A percentile compares a stretch with the other conserved stretches of the same genome.
Evolutionary conservation across 2,888 invertebrate species (phyloP).

Genomic region (Automeris io): DNA sequence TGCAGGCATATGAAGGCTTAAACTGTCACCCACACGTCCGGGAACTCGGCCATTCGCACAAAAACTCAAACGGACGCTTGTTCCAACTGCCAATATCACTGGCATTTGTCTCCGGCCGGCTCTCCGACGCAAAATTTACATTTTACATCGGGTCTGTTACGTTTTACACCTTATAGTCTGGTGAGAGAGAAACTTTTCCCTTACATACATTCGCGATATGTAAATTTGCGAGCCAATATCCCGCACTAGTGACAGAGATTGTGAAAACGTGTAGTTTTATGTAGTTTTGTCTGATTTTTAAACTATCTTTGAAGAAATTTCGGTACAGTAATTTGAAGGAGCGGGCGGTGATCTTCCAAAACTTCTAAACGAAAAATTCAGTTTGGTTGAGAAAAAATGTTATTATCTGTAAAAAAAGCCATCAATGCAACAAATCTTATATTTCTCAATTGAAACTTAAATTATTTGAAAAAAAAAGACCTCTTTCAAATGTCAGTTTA

Average conservation of each 20-base stretch:
- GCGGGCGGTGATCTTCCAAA: too few relatives aligned
- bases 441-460: too few relatives aligned
- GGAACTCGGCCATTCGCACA: background rate
- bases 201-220: background rate
- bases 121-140: background rate
- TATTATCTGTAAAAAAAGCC: too few relatives aligned
- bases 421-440: too few relatives aligned
- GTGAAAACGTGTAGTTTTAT: conserved; percentile 2
- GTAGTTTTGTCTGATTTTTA: background rate
- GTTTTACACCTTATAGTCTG: background rate
- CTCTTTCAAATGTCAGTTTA: too few relatives aligned
- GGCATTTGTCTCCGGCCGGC: conserved; percentile 45
- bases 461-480: too few relatives aligned
- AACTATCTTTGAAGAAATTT: background rate
- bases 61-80: conserved; percentile 30
- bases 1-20: too few relatives aligned
- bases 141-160: background rate
- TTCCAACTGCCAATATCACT: conserved; percentile 58
- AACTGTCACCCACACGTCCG: background rate
- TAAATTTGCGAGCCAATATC: background rate
- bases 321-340: too few relatives aligned
- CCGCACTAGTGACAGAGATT: background rate
- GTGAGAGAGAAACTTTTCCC: background rate
- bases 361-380: too few relatives aligned
- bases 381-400: too few relatives aligned